Conservation (phyloP, 2,113 vertebrate genomes). For the Chrysochloris asiatica region DNA sequence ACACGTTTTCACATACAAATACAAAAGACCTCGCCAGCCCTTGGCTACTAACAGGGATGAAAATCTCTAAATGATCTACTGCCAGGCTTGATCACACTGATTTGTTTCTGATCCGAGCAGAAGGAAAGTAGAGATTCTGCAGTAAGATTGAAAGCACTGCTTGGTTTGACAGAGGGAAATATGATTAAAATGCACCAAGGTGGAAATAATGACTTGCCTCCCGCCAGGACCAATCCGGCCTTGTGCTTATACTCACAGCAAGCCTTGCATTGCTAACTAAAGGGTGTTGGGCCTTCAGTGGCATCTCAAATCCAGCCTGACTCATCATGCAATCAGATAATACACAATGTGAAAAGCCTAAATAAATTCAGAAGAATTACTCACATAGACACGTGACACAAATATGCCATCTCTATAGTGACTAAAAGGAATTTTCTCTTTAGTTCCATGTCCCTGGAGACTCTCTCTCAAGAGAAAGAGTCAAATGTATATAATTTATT, state of each 20-base stretch:
- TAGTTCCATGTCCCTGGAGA: background rate
- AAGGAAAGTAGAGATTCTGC: conserved; percentile 65
- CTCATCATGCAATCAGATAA: conserved; percentile 69
- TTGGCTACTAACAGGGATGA: conserved; percentile 56
- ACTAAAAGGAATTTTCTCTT: background rate
- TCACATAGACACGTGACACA: background rate
- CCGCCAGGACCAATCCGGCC: conserved; percentile 62
- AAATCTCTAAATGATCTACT: conserved; percentile 64
- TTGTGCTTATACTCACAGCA: conserved; percentile 52
- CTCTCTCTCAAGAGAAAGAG: background rate
- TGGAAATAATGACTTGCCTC: conserved; percentile 78
- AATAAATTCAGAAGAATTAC: conserved; percentile 59
- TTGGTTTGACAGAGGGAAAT: conserved; percentile 69
- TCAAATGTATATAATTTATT: too few species aligned
- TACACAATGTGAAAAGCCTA: conserved; percentile 47
- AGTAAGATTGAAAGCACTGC: conserved; percentile 73
- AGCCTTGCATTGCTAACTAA: conserved; percentile 66
- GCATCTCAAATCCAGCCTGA: conserved; percentile 69
- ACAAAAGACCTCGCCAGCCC: background rate
- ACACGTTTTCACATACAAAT: conserved; percentile 12
- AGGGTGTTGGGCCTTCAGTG: conserved; percentile 15
- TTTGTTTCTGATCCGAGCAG: conserved; percentile 52
- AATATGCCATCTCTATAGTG: background rate
- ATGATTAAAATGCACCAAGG: conserved; percentile 82
- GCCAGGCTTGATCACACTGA: conserved; percentile 51